Evolutionary conservation across 2,113 vertebrate species (phyloP).

Genomic region (Thomomys bottae): DNA sequence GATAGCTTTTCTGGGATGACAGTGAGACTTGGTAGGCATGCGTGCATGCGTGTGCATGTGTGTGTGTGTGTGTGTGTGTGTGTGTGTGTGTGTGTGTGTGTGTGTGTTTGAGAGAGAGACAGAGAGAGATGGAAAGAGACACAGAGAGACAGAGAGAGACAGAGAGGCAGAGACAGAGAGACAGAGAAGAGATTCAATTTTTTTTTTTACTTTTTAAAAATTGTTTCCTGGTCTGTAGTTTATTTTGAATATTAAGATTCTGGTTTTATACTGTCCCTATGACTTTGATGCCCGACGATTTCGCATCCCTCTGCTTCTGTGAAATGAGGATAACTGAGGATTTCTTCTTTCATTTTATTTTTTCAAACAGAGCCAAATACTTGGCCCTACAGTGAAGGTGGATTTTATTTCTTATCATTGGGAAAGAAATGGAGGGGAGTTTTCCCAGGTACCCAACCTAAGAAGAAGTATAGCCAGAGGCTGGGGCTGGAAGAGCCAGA

Average conservation of each 20-base stretch:
- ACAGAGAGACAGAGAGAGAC: no score
- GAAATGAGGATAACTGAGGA: conserved; percentile 16
- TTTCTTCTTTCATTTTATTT: no score
- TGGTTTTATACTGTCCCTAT: neutral
- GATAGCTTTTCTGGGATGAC: neutral
- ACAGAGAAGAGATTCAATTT: no score
- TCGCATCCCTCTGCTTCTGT: neutral
- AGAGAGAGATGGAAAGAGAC: no score
- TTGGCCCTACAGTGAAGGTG: conserved; percentile 43
- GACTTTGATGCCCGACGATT: neutral
- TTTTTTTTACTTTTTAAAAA: no score
- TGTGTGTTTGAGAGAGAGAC: no score
- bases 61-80: no score
- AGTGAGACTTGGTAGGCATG: neutral
- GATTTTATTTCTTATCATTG: conserved; percentile 76
- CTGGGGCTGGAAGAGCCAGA: no score
- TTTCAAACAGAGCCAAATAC: conserved; percentile 61
- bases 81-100: no score
- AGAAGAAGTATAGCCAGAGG: no score
- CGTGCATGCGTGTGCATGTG: no score
- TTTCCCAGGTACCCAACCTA: conserved; percentile 18
- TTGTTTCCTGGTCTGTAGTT: neutral
- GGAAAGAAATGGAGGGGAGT: neutral
- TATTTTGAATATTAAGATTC: conserved; percentile 44
- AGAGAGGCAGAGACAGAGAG: neutral